Evolutionary conservation across 2,113 vertebrate species (phyloP).

Genomic region (Cyanoramphus novaezelandiae): DNA sequence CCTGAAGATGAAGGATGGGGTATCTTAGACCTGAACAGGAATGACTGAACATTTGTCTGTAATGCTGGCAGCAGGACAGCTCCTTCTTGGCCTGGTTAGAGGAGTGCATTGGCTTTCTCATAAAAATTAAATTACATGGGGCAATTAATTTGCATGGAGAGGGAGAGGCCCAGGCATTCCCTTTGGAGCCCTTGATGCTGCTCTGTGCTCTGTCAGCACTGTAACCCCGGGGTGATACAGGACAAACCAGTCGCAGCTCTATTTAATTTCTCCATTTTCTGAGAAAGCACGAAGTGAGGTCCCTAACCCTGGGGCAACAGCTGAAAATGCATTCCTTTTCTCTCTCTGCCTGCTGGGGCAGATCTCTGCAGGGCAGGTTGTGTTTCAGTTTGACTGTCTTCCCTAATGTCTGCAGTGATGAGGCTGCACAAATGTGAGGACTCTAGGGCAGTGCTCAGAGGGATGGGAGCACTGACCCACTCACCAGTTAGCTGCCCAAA

Average conservation of each 20-base stretch:
- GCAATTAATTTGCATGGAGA: neutral
- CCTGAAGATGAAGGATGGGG: neutral
- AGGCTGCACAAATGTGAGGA: neutral
- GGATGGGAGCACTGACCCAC: rapidly evolving
- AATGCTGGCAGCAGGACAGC: neutral
- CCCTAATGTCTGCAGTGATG: neutral
- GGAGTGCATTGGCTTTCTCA: rapidly evolving
- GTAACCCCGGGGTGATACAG: rapidly evolving
- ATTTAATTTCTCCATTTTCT: neutral
- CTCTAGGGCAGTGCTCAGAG: neutral
- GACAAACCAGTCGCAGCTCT: neutral
- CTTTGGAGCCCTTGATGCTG: neutral
- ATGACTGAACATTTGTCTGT: neutral
- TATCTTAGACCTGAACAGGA: neutral
- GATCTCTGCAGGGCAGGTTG: neutral
- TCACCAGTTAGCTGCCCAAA: neutral
- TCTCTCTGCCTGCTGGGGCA: neutral
- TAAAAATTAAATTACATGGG: neutral
- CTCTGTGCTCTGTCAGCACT: neutral
- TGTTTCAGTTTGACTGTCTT: neutral
- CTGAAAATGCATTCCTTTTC: rapidly evolving
- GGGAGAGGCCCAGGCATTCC: neutral
- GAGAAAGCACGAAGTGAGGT: neutral
- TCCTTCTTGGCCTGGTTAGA: neutral
- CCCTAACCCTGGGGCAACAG: neutral